phyloP scores from a whole-genome alignment of 2,113 vertebrate species.

The Australoheros scitulus region DNA sequence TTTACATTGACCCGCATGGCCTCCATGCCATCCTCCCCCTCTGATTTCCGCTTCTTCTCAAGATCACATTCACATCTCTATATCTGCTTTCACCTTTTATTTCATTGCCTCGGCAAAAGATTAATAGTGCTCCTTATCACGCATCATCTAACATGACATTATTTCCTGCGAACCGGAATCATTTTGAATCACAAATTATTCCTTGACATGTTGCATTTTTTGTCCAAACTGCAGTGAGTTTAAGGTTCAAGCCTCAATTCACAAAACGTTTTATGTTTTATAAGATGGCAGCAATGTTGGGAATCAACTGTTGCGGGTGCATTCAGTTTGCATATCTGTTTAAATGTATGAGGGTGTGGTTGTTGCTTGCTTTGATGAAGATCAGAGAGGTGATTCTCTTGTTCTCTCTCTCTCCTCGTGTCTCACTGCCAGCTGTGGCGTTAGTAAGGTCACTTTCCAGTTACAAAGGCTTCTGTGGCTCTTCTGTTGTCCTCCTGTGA shows the following conservation, averaged over 20 bases:
- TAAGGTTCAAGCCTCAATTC: conserved; percentile 6
- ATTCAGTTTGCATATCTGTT: conserved; percentile 35
- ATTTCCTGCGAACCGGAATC: background rate
- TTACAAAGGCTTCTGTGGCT: conserved; percentile 23
- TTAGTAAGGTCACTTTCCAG: background rate
- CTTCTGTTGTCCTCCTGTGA: conserved; percentile 26
- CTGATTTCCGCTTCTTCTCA: background rate
- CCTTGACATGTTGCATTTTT: background rate
- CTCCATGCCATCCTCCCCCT: background rate
- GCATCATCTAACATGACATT: background rate
- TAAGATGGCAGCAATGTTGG: conserved; percentile 6
- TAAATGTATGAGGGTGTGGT: background rate
- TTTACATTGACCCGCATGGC: background rate
- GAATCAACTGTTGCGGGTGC: conserved; percentile 32
- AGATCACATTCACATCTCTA: background rate
- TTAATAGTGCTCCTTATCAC: background rate
- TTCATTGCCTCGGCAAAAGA: background rate
- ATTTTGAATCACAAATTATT: background rate
- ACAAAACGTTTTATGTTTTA: background rate
- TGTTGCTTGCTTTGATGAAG: conserved; percentile 50
- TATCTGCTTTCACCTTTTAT: conserved; percentile 4
- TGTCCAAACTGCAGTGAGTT: background rate
- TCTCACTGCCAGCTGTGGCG: conserved; percentile 48
- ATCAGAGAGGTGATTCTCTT: conserved; percentile 55
- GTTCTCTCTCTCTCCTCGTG: conserved; percentile 23